Conservation (phyloP, 2,888 invertebrate genomes). For the Cantharis nigra region DNA sequence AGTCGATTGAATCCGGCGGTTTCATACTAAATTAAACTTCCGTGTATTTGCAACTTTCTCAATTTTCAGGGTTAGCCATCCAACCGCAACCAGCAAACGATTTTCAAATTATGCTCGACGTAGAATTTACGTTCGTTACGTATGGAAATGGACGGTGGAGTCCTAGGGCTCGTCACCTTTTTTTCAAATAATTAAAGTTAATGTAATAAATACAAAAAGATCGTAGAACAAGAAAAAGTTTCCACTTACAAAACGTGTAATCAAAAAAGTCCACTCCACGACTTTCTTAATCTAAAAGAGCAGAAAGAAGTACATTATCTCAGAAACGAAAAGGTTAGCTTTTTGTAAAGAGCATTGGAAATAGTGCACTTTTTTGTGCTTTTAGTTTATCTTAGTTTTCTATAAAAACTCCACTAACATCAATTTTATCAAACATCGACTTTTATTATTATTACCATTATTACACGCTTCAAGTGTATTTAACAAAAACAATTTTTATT, state of each 20-base stretch:
- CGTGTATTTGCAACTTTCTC: constrained; percentile 20
- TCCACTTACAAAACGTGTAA: not conserved
- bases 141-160: not conserved
- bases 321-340: constrained; percentile 1
- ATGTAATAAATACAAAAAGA: not conserved
- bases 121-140: not conserved
- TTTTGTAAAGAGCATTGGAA: constrained; percentile 4
- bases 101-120: constrained; percentile 8
- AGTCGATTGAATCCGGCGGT: constrained; percentile 6
- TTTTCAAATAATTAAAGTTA: not conserved
- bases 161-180: not conserved
- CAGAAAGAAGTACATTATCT: constrained; percentile 4
- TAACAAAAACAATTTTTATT: not conserved
- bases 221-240: not conserved
- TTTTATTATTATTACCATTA: constrained; percentile 1
- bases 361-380: not conserved
- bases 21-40: constrained; percentile 21
- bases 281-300: constrained; percentile 2
- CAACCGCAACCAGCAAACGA: constrained; percentile 7
- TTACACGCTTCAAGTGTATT: not conserved
- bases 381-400: not conserved
- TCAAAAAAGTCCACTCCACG: not conserved
- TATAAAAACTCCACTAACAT: not conserved
- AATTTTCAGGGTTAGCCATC: constrained; percentile 21
- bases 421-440: constrained; percentile 2